Evolutionary conservation across 2,113 vertebrate species (phyloP).

Genomic region (Sardina pilchardus): DNA sequence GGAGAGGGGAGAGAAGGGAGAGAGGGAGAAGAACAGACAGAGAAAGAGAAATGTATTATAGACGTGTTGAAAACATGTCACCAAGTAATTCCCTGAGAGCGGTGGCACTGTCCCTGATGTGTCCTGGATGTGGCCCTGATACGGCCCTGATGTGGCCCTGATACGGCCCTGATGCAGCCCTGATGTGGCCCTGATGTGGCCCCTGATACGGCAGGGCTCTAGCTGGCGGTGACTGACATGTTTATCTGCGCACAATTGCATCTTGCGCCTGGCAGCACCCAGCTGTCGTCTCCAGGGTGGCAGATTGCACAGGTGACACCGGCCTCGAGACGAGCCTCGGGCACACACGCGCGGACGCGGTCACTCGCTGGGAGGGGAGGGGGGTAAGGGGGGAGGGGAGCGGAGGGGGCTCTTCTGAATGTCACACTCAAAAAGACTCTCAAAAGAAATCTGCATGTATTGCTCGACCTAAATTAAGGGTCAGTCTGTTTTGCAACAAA

Average conservation of each 20-base stretch:
- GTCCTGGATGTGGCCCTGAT: background rate
- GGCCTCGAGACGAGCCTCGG: background rate
- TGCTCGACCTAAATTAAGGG: too few species aligned
- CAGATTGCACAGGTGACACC: background rate
- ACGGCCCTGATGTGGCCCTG: too few species aligned
- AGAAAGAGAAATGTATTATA: constrained; percentile 40
- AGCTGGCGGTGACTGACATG: background rate
- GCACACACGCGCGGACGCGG: too few species aligned
- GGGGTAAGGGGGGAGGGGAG: too few species aligned
- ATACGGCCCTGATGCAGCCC: background rate
- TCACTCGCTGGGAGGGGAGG: too few species aligned
- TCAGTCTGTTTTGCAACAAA: too few species aligned
- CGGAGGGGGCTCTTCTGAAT: too few species aligned
- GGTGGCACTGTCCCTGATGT: background rate
- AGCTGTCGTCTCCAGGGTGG: background rate
- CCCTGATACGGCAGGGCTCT: too few species aligned
- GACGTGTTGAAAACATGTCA: constrained; percentile 23
- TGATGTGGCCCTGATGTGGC: background rate
- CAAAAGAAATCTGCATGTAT: too few species aligned
- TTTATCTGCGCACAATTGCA: background rate
- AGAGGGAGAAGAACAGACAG: constrained; percentile 34
- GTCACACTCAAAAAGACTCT: too few species aligned
- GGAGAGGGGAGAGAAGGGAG: constrained; percentile 43
- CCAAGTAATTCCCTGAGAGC: background rate
- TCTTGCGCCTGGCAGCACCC: background rate